These are phyloP conservation scores for Rhynchotus rufescens DNA, from an alignment of 2,797 vertebrate genomes.

Conservation along the genomic window DNA sequence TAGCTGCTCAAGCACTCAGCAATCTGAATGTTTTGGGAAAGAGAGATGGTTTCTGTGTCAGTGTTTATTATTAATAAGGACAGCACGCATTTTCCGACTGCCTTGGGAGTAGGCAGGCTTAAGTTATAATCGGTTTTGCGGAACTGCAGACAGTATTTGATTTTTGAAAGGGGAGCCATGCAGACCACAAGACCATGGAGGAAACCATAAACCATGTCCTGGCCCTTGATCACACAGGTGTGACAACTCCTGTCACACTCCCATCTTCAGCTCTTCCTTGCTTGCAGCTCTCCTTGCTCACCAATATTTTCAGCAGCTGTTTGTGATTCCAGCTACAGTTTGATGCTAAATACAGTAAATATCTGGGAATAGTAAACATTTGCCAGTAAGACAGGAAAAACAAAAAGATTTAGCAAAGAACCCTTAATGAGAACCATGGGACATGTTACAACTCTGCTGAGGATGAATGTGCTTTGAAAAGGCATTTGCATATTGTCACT, in stretches of 20 bases:
- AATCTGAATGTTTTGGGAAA: background rate
- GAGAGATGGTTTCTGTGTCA: background rate
- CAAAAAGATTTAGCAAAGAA: conserved; percentile 72
- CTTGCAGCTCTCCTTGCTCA: background rate
- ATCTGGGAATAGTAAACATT: conserved; percentile 69
- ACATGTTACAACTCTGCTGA: conserved; percentile 68
- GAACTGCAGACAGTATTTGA: background rate
- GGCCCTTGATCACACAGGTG: background rate
- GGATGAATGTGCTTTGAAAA: conserved; percentile 71
- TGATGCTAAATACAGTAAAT: conserved; percentile 61
- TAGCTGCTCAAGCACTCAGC: background rate
- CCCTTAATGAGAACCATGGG: conserved; percentile 68
- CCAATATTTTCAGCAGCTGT: conserved; percentile 17
- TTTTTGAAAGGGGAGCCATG: background rate
- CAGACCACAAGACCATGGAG: background rate
- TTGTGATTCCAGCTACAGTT: conserved; percentile 15
- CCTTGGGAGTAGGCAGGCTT: background rate
- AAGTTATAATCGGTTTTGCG: background rate
- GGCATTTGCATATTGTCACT: conserved; percentile 74
- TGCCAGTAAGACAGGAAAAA: conserved; percentile 61
- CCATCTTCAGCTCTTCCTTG: background rate
- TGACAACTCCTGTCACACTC: background rate
- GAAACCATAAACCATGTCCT: background rate
- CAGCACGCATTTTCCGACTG: background rate
- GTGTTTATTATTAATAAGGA: background rate